These are phyloP conservation scores for Blomia tropicalis DNA, from an alignment of 2,888 invertebrate genomes.

Conservation along the genomic window DNA sequence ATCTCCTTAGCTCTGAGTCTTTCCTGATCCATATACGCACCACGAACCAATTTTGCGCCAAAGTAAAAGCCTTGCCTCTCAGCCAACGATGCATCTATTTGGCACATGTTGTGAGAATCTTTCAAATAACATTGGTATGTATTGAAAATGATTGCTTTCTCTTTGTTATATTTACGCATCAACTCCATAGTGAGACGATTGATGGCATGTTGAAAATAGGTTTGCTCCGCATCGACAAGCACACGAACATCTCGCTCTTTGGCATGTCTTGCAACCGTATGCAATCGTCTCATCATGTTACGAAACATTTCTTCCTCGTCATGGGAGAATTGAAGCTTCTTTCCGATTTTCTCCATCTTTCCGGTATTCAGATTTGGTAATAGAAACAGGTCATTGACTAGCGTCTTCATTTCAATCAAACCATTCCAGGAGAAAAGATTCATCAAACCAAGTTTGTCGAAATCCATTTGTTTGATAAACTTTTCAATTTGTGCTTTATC, in stretches of 20 bases:
- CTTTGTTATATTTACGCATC: slow-evolving; percentile 86
- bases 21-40: slow-evolving; percentile 96
- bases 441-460: slow-evolving; percentile 50
- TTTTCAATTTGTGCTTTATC: slow-evolving; percentile 59
- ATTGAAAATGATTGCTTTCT: slow-evolving; percentile 83
- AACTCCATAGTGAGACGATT: slow-evolving; percentile 89
- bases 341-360: slow-evolving; percentile 74
- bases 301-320: slow-evolving; percentile 92
- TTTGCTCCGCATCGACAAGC: slow-evolving; percentile 98
- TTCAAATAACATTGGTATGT: slow-evolving; percentile 96
- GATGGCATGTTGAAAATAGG: slow-evolving; percentile 98
- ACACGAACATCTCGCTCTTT: slow-evolving; percentile 61
- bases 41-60: slow-evolving; percentile 91
- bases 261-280: slow-evolving; percentile 64
- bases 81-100: slow-evolving; percentile 84
- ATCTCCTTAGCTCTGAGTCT: slow-evolving; percentile 72
- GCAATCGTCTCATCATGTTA: slow-evolving; percentile 84
- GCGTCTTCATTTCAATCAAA: slow-evolving; percentile 79
- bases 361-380: slow-evolving; percentile 79
- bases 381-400: slow-evolving; percentile 75
- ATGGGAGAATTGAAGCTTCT: slow-evolving; percentile 64
- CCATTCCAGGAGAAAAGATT: slow-evolving; percentile 97
- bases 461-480: slow-evolving; percentile 77
- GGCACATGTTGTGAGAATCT: slow-evolving; percentile 63
- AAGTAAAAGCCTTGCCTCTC: slow-evolving; percentile 91